phyloP scores from a whole-genome alignment of 53 echinoderm and acorn worm species.

The Apostichopus leukothele region DNA sequence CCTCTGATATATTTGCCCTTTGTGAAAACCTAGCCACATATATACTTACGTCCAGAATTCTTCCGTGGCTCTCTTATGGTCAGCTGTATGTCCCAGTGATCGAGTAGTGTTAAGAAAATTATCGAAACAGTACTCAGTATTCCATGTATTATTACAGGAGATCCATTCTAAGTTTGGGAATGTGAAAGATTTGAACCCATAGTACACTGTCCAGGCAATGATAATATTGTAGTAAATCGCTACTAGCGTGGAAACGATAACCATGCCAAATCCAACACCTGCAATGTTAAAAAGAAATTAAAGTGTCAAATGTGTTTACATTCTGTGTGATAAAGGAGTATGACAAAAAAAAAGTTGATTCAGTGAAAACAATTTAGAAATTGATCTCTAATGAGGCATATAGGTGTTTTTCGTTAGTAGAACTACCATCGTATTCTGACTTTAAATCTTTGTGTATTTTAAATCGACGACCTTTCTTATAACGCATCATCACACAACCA shows the following conservation, averaged over 20 bases:
- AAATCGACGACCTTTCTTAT: no score
- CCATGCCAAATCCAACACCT: slow-evolving; percentile 97
- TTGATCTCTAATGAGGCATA: no score
- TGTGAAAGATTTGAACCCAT: slow-evolving; percentile 60
- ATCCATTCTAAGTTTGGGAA: slow-evolving; percentile 72
- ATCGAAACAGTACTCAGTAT: slow-evolving; percentile 78
- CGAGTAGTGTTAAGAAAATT: slow-evolving; percentile 38
- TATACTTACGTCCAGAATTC: slow-evolving; percentile 50
- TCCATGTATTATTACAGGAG: slow-evolving; percentile 79
- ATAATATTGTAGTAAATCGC: slow-evolving; percentile 96
- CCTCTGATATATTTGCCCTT: no score
- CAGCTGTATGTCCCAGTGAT: not conserved
- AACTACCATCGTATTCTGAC: no score
- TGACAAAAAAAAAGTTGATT: no score
- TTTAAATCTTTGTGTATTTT: no score
- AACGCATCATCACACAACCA: no score
- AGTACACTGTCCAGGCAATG: slow-evolving; percentile 91
- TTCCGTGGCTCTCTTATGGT: slow-evolving; percentile 20
- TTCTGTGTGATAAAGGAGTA: no score
- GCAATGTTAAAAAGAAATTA: not conserved
- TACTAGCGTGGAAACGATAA: slow-evolving; percentile 67
- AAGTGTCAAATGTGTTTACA: no score
- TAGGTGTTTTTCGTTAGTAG: no score
- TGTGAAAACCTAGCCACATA: no score
- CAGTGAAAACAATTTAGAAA: no score